Base-by-base conservation (phyloP, 2,113 vertebrate genomes). In the Tinamus guttatus region DNA sequence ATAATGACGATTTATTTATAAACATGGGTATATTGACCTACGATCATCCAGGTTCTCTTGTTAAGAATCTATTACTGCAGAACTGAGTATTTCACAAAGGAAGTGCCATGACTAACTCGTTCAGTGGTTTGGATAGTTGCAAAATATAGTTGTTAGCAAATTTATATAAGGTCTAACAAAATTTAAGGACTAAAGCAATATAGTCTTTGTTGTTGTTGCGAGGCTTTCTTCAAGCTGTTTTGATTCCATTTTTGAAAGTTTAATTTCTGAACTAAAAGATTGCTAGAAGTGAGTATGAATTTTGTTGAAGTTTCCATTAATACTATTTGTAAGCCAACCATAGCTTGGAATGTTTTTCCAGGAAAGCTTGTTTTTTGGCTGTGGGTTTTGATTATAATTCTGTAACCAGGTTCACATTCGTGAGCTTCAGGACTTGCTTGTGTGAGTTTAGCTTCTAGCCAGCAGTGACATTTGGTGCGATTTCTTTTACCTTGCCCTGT, bases 271-370 rank as follows among this genome's bases (percentile, higher is more conserved):
- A 92, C 56, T 20, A 62, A 93, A 91, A 94, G 7, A 40, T 27
- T 93, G 70, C 14, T 87, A 67, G 51, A 81, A 91, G 77, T 45
- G 8, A 82, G 14, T 24, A 65, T 88, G 56, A 92, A 89, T 17
- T 91, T 94, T 64, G 54, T 83, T 70, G 58, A 82, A 64, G 32
- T 71, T 94, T 85, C 43, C 9, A 70, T 90, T 91, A 83, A 89
- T 95, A 96, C 87, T 67, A 41, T 81, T 96, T 76, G 40, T 74
- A 62, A 95, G 56, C 38, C 89, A 95, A 91, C 86, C 93, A 96
- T 68, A 21, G 21, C 49, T 76, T 63, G 60, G 27, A 19, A 15
- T 92, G 13, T 22, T 94, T 95, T 85, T 91, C 76, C 93, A 93
- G 93, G 89, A 88, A 40, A 96, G 47, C 13, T 88, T 68, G 21